These are phyloP conservation scores for Perca flavescens DNA, from an alignment of 2,113 vertebrate species.

Conservation along the genomic window DNA sequence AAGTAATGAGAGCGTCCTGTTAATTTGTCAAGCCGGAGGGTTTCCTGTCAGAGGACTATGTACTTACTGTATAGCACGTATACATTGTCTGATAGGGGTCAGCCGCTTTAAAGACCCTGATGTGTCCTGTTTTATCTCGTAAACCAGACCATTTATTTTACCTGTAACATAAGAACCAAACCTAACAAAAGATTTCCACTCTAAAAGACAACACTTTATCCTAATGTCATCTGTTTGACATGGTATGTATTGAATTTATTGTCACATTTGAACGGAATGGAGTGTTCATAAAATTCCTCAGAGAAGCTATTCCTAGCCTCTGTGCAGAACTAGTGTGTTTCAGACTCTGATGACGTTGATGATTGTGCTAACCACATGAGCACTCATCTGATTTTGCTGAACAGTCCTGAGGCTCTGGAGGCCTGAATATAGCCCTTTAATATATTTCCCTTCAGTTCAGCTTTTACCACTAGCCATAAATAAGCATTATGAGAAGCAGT, in stretches of 20 bases:
- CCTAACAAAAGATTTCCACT: neutral
- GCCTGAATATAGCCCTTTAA: constrained; percentile 39
- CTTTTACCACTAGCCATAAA: constrained; percentile 48
- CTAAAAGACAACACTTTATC: neutral
- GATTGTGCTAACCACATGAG: constrained; percentile 64
- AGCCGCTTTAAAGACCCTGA: neutral
- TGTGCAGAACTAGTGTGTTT: constrained; percentile 20
- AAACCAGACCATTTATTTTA: neutral
- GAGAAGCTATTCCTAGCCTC: neutral
- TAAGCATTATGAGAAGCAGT: constrained; percentile 62
- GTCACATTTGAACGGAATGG: neutral
- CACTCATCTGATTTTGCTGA: constrained; percentile 68
- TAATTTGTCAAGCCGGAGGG: constrained; percentile 37
- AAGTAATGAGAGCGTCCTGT: constrained; percentile 15
- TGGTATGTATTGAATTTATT: neutral
- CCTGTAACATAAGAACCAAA: neutral
- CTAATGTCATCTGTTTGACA: neutral
- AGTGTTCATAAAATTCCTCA: neutral
- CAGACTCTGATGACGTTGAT: constrained; percentile 6
- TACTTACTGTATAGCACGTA: neutral
- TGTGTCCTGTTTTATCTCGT: neutral
- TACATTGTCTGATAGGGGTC: neutral
- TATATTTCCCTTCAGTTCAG: constrained; percentile 43
- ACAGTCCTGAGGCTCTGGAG: constrained; percentile 42
- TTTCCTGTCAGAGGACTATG: constrained; percentile 25